phyloP scores from a whole-genome alignment of 1,140 invertebrate species.

The Dolichoris vasculosae region DNA sequence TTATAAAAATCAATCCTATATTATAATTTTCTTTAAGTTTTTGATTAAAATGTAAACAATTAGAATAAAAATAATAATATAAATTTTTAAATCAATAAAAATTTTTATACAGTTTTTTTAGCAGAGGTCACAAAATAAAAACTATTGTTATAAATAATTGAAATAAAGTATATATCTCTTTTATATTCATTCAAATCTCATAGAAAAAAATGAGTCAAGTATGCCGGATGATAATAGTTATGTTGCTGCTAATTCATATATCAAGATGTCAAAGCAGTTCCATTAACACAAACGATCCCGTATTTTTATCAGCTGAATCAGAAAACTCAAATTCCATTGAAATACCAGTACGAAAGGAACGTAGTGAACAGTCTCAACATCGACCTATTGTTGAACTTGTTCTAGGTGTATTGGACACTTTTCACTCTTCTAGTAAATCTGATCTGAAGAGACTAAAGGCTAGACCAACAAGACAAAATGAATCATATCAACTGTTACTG shows the following conservation, averaged over 20 bases:
- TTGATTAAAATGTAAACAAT: no score
- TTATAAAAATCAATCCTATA: no score
- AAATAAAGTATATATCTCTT: not conserved
- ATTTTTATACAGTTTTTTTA: no score
- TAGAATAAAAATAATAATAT: no score
- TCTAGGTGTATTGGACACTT: constrained; percentile 58
- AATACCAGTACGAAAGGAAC: constrained; percentile 23
- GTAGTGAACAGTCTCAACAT: constrained; percentile 39
- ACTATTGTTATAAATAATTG: no score
- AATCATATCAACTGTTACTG: not conserved
- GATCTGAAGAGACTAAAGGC: constrained; percentile 51
- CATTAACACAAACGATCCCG: not conserved
- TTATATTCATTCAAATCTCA: not conserved
- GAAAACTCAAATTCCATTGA: constrained; percentile 41
- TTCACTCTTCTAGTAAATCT: constrained; percentile 54
- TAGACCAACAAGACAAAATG: constrained; percentile 1
- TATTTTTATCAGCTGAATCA: not conserved
- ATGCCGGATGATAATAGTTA: not conserved
- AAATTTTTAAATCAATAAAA: no score
- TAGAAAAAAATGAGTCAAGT: not conserved
- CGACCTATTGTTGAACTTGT: constrained; percentile 57
- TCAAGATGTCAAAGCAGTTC: not conserved
- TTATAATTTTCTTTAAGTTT: no score
- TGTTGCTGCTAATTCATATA: not conserved
- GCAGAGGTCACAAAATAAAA: no score